Evolutionary conservation across 2,113 vertebrate species (phyloP), one percentile per base, ranked within the genome.

Genomic region (Cynopterus brachyotis): DNA sequence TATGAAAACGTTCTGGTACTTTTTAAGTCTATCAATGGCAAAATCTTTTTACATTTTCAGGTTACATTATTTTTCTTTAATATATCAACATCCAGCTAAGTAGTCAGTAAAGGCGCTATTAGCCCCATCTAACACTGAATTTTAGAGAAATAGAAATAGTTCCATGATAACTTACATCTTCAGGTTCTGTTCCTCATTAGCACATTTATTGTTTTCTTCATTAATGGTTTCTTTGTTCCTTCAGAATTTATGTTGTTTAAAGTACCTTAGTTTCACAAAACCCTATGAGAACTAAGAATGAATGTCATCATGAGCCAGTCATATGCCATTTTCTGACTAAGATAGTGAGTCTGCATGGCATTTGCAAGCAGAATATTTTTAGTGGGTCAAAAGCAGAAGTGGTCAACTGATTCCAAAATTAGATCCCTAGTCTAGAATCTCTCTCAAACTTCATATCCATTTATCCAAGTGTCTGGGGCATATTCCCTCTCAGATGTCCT

Each of bases 361-460:
- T 86, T 92, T 82, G 32, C 20, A 76, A 81, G 30, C 79, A 62
- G 40, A 6, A 62, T 92, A 90, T 76, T 94, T 78, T 73, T 78
- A 89, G 75, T 59, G 17, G 40, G 24, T 75, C 67, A 47, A 26
- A 89, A 85, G 57, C 42, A 85, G n/a, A 76, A 76, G 80, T 12
- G 42, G 55, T 42, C 82, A 64, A 59, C 28, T 59, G 67, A 45
- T 37, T 70, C 40, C 26, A 28, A 87, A 70, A 50, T 37, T 78
- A 35, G 13, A 76, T 24, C 17, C 70, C 28, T 17, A 62, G 50
- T 13, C 57, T 72, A 82, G 90, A 87, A 83, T 40, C 42, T 24
- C 69, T 40, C 50, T 93, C 62, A 90, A 2, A 70, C 4, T 79
- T 82, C 15, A 87, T 47, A 37, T 72, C 6, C 12, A 66, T 72